Percentiles rank a stretch among this genome's conserved stretches.
These are phyloP conservation scores for Tylochromis polylepis DNA, from an alignment of 2,113 vertebrate species.

Conservation along the genomic window DNA sequence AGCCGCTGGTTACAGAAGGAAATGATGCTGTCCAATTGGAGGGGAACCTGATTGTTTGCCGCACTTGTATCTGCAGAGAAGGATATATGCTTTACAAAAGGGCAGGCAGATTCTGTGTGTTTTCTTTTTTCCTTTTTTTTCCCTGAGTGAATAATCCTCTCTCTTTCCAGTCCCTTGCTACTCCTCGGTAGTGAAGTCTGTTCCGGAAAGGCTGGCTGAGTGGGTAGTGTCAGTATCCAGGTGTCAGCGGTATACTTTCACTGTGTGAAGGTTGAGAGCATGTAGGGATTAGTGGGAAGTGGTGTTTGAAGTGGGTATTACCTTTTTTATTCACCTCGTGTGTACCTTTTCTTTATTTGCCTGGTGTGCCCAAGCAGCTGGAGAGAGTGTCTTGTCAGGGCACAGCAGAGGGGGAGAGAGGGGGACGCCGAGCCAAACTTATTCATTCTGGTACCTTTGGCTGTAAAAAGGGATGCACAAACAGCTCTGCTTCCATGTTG, in stretches of 20 bases:
- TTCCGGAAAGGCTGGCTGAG: slow-evolving; percentile 20
- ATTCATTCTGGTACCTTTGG: background rate
- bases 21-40: background rate
- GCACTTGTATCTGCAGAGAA: background rate
- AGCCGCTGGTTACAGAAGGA: background rate
- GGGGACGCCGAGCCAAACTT: background rate
- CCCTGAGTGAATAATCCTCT: slow-evolving; percentile 14
- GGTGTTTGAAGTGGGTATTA: slow-evolving; percentile 59
- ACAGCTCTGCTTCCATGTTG: background rate
- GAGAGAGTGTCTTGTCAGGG: background rate
- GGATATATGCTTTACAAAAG: background rate
- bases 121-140: background rate
- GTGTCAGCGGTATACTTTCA: slow-evolving; percentile 27
- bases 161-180: background rate
- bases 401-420: background rate
- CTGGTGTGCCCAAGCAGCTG: background rate
- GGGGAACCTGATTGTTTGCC: background rate
- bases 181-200: slow-evolving; percentile 18
- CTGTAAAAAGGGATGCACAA: background rate
- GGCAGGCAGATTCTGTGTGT: background rate
- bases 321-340: slow-evolving; percentile 44
- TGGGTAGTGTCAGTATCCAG: slow-evolving; percentile 25
- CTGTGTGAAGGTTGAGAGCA: slow-evolving; percentile 48
- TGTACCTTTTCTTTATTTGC: slow-evolving; percentile 41
- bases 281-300: slow-evolving; percentile 50